Evolutionary conservation across 2,888 invertebrate genomes (phyloP), one percentile per base, ranked within the genome.

Genomic region (Drosophila mimetica): DNA sequence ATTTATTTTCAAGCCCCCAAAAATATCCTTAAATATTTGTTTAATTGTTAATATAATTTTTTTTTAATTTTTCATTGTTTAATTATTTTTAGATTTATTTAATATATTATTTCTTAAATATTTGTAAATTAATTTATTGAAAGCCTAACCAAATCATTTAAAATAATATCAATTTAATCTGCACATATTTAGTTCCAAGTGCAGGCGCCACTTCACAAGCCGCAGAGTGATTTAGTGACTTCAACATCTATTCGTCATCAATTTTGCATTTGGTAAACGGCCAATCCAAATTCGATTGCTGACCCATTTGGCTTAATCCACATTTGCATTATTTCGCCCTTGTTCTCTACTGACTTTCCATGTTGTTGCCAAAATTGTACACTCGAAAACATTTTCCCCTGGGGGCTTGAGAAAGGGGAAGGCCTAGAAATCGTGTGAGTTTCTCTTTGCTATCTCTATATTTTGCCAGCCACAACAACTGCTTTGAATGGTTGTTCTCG

Each of bases 271-370:
- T 46, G 55, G 69, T 53, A 20, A 39, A 51, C 34, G 20, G 55
- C 42, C 44, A 75, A 64, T 36, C 20, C 28, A 58, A 73, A 60
- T 58, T 47, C 77, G 44, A 79, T 76, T 79, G 70, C 55, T 76
- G 83, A 79, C 86, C 79, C 69, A 79, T 58, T 79, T 79, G 79
- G 83, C 86, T 34, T 32, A 60, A 59, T 60, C 76, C 65, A 73
- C 79, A 65, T 59, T 65, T 46, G 46, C 54, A 54, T 67, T 65
- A 67, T 46, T 54, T 20, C 20, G 30, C 18, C 13, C 28, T 8
- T 25, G 11, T 4, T 20, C 28, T 14, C 18, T 18, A 11, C 4
- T 30, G 67, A 53, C 67, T 44, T 44, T 66, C 9, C 54, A 44
- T 13, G 30, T 53, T 53, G 34, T 46, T 65, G 64, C 69, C 64